phyloP scores from a whole-genome alignment of 2,797 vertebrate species.

The Hipposideros larvatus region DNA sequence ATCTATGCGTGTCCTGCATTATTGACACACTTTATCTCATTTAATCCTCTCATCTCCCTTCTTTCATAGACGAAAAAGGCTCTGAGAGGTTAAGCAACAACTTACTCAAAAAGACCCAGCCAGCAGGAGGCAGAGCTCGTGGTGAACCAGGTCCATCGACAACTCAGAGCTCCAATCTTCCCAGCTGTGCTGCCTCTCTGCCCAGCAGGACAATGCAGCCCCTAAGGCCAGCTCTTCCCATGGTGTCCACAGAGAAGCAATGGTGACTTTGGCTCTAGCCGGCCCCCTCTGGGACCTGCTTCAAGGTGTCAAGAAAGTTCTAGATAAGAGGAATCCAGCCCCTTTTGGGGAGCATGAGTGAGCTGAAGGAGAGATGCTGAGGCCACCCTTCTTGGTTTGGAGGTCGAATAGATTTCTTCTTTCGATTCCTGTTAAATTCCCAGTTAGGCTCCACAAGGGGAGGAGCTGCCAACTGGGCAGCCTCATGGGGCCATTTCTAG shows the following conservation, averaged over 20 bases:
- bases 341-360: background rate
- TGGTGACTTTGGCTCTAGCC: background rate
- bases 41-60: background rate
- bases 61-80: background rate
- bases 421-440: background rate
- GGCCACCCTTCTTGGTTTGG: background rate
- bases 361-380: background rate
- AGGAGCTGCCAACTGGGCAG: background rate
- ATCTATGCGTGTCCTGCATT: accelerated
- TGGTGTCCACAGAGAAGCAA: background rate
- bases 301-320: conserved; percentile 4
- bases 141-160: background rate
- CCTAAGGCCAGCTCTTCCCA: background rate
- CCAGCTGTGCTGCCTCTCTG: background rate
- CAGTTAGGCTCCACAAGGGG: background rate
- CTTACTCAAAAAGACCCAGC: background rate
- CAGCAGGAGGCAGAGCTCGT: background rate
- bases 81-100: background rate
- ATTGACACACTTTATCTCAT: background rate
- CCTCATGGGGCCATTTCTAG: background rate
- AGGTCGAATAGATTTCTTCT: background rate
- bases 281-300: background rate
- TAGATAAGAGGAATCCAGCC: background rate
- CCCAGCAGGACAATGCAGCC: background rate
- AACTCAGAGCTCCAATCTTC: accelerated